phyloP scores from a whole-genome alignment of 2,113 vertebrate genomes.

The Rhombomys opimus region DNA sequence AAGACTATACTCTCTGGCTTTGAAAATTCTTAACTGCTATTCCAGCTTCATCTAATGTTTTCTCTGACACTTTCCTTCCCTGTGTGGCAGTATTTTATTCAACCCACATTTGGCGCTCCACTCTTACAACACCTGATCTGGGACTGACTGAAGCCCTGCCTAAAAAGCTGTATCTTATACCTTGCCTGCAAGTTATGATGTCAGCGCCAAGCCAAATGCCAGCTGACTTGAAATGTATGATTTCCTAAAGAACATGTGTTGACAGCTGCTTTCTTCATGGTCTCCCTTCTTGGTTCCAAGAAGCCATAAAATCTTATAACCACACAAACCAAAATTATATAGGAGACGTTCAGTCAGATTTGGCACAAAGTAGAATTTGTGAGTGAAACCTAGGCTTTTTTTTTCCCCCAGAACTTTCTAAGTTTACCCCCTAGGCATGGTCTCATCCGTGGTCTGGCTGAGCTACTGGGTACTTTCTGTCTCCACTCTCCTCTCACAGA shows the following conservation, averaged over 20 bases:
- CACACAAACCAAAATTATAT: slow-evolving; percentile 68
- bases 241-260: slow-evolving; percentile 61
- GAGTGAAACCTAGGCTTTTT: not conserved
- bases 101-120: not conserved
- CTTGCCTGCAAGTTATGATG: slow-evolving; percentile 52
- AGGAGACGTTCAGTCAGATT: slow-evolving; percentile 1
- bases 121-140: not conserved
- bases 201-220: slow-evolving; percentile 36
- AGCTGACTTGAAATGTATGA: not conserved
- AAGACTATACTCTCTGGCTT: not conserved
- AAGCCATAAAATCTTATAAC: slow-evolving; percentile 64
- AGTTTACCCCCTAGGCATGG: not conserved
- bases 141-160: not conserved
- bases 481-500: not conserved
- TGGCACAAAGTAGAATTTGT: slow-evolving; percentile 31
- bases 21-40: not conserved
- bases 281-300: slow-evolving; percentile 55
- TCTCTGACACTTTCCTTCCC: not conserved
- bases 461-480: not conserved
- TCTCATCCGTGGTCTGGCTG: not conserved
- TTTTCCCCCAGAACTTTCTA: not conserved
- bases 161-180: slow-evolving; percentile 6
- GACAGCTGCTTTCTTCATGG: slow-evolving; percentile 66
- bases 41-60: not conserved
- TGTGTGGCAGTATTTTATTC: not conserved